Evolutionary conservation across 2,113 vertebrate genomes (phyloP).

Genomic region (Dolichotis patagonum): DNA sequence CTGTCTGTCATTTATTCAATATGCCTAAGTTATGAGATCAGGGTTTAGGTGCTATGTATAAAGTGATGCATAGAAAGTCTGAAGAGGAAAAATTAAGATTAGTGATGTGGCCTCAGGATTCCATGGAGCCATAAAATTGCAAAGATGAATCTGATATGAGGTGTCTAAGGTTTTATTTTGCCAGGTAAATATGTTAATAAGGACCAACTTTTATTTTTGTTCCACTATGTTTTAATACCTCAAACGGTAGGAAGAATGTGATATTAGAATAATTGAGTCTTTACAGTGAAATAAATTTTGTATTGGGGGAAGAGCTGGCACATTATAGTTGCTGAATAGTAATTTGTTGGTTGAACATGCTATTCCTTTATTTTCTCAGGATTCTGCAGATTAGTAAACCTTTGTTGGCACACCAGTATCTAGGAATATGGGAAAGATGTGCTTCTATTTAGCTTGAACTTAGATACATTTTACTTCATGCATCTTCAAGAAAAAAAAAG

Average conservation of each 20-base stretch:
- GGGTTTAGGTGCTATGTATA: neutral
- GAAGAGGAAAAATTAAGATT: neutral
- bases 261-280: neutral
- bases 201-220: neutral
- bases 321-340: neutral
- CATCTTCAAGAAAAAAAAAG: constrained; percentile 11
- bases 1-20: neutral
- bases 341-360: neutral
- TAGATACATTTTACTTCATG: neutral
- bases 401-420: neutral
- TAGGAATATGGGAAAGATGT: neutral
- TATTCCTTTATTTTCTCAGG: neutral
- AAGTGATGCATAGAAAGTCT: neutral
- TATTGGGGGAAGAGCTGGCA: neutral
- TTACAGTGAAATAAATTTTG: constrained; percentile 14
- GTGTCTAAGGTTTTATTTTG: constrained; percentile 25
- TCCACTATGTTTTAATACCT: neutral
- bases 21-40: neutral
- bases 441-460: constrained; percentile 11
- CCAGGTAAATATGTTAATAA: neutral
- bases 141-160: neutral
- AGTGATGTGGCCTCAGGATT: neutral
- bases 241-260: constrained; percentile 2
- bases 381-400: neutral
- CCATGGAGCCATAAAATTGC: neutral